These are phyloP conservation scores for Cerastoderma edule DNA, from an alignment of 2,888 invertebrate species.

Conservation along the genomic window DNA sequence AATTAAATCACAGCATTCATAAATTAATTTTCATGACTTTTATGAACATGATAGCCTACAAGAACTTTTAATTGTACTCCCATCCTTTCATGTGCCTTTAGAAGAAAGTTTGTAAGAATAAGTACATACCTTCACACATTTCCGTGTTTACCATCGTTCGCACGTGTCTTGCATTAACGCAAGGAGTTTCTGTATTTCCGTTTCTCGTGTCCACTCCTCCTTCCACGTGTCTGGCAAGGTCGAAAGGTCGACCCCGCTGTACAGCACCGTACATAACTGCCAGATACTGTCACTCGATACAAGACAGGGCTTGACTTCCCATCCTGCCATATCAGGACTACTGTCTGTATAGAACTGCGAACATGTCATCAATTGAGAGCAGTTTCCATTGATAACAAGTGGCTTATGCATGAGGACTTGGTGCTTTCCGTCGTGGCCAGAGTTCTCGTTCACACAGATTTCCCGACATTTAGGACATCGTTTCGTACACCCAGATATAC, in stretches of 20 bases:
- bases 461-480: conserved; percentile 29
- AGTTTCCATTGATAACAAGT: not conserved
- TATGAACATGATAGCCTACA: no score
- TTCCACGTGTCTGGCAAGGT: conserved; percentile 17
- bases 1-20: no score
- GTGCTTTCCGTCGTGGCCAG: conserved; percentile 20
- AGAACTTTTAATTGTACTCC: no score
- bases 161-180: not conserved
- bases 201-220: not conserved
- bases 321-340: not conserved
- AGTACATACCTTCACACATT: no score
- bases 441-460: conserved; percentile 13
- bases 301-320: not conserved
- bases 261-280: not conserved
- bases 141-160: no score
- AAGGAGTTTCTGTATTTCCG: conserved; percentile 9
- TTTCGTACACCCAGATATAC: conserved; percentile 14
- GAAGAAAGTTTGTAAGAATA: no score
- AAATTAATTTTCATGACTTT: no score
- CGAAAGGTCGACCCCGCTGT: no score
- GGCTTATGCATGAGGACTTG: conserved; percentile 24
- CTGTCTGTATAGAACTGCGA: not conserved
- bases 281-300: conserved; percentile 10
- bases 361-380: conserved; percentile 4
- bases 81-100: no score